phyloP scores from a whole-genome alignment of 2,888 invertebrate genomes.

The Pedicia rivosa region DNA sequence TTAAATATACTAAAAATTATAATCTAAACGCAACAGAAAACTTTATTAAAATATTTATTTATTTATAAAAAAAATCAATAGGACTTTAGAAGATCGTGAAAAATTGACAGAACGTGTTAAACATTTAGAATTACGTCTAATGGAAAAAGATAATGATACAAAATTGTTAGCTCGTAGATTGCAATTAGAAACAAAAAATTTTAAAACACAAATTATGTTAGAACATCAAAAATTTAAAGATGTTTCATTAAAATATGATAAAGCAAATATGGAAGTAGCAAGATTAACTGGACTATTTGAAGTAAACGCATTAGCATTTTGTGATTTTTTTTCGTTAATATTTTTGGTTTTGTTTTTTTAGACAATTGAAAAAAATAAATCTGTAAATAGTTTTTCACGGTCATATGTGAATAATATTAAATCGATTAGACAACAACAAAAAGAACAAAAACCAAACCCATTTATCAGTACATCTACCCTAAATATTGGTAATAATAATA shows the following conservation, averaged over 20 bases:
- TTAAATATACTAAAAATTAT: too few relatives aligned
- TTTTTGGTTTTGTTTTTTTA: too few relatives aligned
- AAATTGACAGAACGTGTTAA: constrained; percentile 47
- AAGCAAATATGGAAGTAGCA: constrained; percentile 21
- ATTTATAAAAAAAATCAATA: constrained; percentile 21
- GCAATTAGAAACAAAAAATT: constrained; percentile 56
- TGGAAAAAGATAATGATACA: constrained; percentile 46
- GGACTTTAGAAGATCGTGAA: constrained; percentile 56
- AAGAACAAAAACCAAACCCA: too few relatives aligned
- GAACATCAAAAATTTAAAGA: constrained; percentile 57
- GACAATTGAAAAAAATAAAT: too few relatives aligned
- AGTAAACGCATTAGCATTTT: too few relatives aligned
- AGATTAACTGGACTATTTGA: constrained; percentile 20
- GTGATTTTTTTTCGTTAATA: too few relatives aligned
- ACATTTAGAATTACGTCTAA: constrained; percentile 35
- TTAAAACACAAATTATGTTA: constrained; percentile 47
- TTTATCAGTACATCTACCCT: too few relatives aligned
- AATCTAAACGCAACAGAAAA: neutral
- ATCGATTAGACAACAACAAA: too few relatives aligned
- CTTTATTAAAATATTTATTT: neutral
- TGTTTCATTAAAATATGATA: constrained; percentile 46
- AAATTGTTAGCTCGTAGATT: constrained; percentile 50
- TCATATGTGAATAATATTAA: too few relatives aligned
- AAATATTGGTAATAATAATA: too few relatives aligned
- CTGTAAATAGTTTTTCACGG: too few relatives aligned